Base-by-base conservation (phyloP, 2,113 vertebrate species). In the Felis chaus region DNA sequence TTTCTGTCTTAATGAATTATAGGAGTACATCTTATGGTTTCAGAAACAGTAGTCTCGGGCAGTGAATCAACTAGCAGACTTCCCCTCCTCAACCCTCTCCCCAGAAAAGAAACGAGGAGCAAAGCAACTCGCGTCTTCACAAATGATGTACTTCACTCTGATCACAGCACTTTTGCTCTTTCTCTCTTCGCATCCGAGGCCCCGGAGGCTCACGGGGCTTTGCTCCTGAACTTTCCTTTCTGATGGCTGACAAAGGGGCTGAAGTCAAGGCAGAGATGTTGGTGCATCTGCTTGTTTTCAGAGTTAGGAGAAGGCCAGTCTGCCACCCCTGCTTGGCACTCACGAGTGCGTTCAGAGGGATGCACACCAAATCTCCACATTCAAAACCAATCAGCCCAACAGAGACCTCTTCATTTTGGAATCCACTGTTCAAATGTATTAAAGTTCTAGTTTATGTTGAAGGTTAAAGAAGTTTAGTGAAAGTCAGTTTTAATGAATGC, bases 1-100 rank as follows among this genome's bases (percentile, higher is more conserved):
- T 83, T 89, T 66, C 92, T 96, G 79, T 96, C 97, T 85, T 92
- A 95, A 88, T 97, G 92, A 97, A 92, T 96, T 92, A 90, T 79
- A 71, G 80, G 45, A 79, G 48, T 33, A 45, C 76, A 86, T 85
- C 94, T 94, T 63, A 94, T 39, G 86, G 69, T 95, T 97, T 95
- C 68, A 90, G 86, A 71, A 92, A 81, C 15, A 92, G 90, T 73
- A 81, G 31, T 96, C 61, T 85, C 0, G 0, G 45, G 82, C 71
- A 74, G 63, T 97, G 96, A 94, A 95, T 97, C 90, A 92, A 41
- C 83, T 10, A 27, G 11, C 48, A 85, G 69, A 27, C 57, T 78
- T 95, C 73, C 63, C n/a, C 50, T 48, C n/a, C 53, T 94, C 53
- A 53, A 13, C 2, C 31, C 3, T 95, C 48, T 83, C 50, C 61